A percentile compares a stretch with the other conserved stretches of the same genome.
Evolutionary conservation across 2,113 vertebrate genomes (phyloP).

Genomic region (Raja brachyura): DNA sequence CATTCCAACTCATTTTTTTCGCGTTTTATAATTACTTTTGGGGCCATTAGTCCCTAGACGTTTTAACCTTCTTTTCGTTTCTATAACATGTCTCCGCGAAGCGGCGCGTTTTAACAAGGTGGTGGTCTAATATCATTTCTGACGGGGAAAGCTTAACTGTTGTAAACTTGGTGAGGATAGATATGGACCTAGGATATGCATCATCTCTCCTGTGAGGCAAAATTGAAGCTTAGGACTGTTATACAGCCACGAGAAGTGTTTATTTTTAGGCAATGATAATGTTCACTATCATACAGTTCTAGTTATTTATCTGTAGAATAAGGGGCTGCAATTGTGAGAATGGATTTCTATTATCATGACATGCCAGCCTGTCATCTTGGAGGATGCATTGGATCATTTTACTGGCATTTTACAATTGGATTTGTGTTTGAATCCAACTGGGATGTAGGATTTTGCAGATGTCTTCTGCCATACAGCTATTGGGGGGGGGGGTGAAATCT

Average conservation of each 20-base stretch:
- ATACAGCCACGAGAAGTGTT: not conserved
- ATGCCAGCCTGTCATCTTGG: not conserved
- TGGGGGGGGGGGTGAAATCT: no score
- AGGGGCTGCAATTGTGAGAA: not conserved
- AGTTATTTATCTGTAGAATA: not conserved
- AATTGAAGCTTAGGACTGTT: not conserved
- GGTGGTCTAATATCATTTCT: not conserved
- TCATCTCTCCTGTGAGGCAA: not conserved
- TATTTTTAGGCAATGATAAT: not conserved
- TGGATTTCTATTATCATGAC: not conserved
- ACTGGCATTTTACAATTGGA: not conserved
- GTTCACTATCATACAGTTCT: not conserved
- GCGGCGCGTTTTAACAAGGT: not conserved
- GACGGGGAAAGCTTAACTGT: not conserved
- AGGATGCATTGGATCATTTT: not conserved
- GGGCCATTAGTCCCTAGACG: not conserved
- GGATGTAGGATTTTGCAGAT: not conserved
- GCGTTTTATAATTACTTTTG: not conserved
- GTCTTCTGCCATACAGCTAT: no score
- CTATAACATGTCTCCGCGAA: not conserved
- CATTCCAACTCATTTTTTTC: not conserved
- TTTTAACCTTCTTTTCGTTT: not conserved
- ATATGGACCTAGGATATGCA: not conserved
- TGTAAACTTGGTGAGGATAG: not conserved
- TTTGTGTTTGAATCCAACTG: not conserved